These are phyloP conservation scores for Phragmatobia fuliginosa DNA, from an alignment of 2,888 invertebrate species.

Conservation along the genomic window DNA sequence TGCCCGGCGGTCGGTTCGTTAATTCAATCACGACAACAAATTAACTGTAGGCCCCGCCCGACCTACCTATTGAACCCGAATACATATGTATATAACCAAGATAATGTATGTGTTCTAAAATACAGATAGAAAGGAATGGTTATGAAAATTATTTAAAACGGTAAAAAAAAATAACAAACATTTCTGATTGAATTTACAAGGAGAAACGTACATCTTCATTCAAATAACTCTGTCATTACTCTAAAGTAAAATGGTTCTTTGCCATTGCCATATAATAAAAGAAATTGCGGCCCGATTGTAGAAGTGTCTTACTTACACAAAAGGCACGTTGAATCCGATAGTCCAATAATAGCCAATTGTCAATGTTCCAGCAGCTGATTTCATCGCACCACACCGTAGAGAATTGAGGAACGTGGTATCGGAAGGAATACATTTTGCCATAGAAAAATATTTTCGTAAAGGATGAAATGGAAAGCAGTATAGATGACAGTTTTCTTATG, in stretches of 20 bases:
- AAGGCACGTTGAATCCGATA: conserved; percentile 39
- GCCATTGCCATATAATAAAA: conserved; percentile 4
- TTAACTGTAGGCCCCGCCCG: conserved; percentile 62
- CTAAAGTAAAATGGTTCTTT: background rate
- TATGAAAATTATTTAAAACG: background rate
- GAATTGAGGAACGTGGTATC: conserved; percentile 35
- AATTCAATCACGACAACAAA: conserved; percentile 79
- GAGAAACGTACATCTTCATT: background rate
- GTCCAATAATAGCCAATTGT: conserved; percentile 44
- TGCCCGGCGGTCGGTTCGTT: conserved; percentile 65
- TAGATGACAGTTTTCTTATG: conserved; percentile 25
- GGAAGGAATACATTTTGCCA: conserved; percentile 25
- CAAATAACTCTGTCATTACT: background rate
- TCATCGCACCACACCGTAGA: conserved; percentile 33
- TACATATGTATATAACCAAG: conserved; percentile 38
- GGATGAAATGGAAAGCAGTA: conserved; percentile 26
- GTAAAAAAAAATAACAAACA: background rate
- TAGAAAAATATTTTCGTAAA: conserved; percentile 23
- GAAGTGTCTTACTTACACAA: conserved; percentile 30
- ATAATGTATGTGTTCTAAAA: conserved; percentile 24
- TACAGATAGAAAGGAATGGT: conserved; percentile 21
- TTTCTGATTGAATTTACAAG: background rate
- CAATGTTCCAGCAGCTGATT: conserved; percentile 33
- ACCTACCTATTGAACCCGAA: conserved; percentile 58
- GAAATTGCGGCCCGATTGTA: conserved; percentile 10